A percentile compares a stretch with the other conserved stretches of the same genome.
These are phyloP conservation scores for Margaritifera margaritifera DNA, from an alignment of 2,888 invertebrate genomes.

Conservation along the genomic window DNA sequence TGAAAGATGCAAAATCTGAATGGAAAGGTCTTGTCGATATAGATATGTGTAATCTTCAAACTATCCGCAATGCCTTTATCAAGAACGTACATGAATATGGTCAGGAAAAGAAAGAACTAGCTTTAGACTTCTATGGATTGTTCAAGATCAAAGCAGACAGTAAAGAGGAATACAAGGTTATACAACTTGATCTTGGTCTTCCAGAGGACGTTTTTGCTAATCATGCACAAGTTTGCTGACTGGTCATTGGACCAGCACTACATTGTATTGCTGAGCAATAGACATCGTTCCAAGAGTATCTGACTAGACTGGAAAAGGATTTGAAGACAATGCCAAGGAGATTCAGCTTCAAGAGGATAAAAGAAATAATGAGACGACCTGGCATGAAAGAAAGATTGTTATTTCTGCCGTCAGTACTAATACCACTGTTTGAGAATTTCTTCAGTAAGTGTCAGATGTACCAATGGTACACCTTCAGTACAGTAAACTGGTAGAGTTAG, in stretches of 20 bases:
- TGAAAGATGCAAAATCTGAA: conserved; percentile 10
- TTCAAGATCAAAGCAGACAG: conserved; percentile 19
- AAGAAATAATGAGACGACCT: conserved; percentile 1
- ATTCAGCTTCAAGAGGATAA: not conserved
- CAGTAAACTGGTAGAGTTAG: too few relatives aligned
- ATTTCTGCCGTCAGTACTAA: too few relatives aligned
- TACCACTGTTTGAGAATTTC: too few relatives aligned
- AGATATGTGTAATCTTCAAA: too few relatives aligned
- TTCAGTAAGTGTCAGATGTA: too few relatives aligned
- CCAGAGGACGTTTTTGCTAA: conserved; percentile 3
- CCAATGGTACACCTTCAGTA: too few relatives aligned
- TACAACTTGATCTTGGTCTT: conserved; percentile 14
- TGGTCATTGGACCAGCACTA: conserved; percentile 2
- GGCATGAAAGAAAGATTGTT: conserved; percentile 1
- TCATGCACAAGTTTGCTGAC: conserved; percentile 2
- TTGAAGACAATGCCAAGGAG: not conserved
- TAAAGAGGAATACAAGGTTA: conserved; percentile 12
- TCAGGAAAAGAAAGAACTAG: conserved; percentile 15
- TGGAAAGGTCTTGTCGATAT: too few relatives aligned
- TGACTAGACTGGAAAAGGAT: not conserved
- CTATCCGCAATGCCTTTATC: conserved; percentile 22
- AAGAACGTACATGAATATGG: conserved; percentile 15
- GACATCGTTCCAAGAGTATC: not conserved
- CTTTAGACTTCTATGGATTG: conserved; percentile 18
- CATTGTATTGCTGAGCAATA: not conserved